A percentile compares a stretch with the other conserved stretches of the same genome.
phyloP scores from a whole-genome alignment of 2,888 invertebrate species.

The Eulithis testata region DNA sequence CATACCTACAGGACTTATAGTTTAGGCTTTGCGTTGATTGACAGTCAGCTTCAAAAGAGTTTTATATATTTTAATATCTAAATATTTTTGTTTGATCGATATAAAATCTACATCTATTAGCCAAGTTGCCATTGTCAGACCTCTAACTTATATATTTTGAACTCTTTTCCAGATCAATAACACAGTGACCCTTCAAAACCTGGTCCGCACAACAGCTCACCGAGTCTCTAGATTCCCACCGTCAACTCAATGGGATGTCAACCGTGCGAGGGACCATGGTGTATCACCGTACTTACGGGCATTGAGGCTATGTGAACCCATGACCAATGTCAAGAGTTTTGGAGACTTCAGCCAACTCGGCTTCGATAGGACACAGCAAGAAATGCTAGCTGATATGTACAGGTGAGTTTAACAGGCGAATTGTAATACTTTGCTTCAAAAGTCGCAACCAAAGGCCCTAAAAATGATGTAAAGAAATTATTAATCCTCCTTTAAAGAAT shows the following conservation, averaged over 20 bases:
- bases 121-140: too few species aligned
- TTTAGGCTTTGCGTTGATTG: too few species aligned
- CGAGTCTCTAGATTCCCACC: constrained; percentile 84
- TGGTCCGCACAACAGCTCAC: constrained; percentile 87
- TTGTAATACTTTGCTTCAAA: too few species aligned
- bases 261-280: constrained; percentile 90
- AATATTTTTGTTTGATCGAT: too few species aligned
- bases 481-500: too few species aligned
- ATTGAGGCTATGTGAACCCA: constrained; percentile 86
- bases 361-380: constrained; percentile 83
- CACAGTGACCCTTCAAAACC: constrained; percentile 84
- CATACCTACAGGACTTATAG: too few species aligned
- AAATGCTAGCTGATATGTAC: constrained; percentile 88
- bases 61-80: too few species aligned
- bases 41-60: too few species aligned
- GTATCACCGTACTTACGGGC: constrained; percentile 89
- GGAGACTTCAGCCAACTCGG: constrained; percentile 85
- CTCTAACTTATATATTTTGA: not conserved
- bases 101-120: too few species aligned
- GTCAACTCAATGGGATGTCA: constrained; percentile 77
- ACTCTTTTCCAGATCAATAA: constrained; percentile 79
- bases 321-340: constrained; percentile 79
- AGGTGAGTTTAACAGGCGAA: too few species aligned
- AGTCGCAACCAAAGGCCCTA: too few species aligned
- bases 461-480: too few species aligned